These are phyloP conservation scores for Campylorhamphus procurvoides DNA, from an alignment of 2,113 vertebrate genomes.

Conservation along the genomic window DNA sequence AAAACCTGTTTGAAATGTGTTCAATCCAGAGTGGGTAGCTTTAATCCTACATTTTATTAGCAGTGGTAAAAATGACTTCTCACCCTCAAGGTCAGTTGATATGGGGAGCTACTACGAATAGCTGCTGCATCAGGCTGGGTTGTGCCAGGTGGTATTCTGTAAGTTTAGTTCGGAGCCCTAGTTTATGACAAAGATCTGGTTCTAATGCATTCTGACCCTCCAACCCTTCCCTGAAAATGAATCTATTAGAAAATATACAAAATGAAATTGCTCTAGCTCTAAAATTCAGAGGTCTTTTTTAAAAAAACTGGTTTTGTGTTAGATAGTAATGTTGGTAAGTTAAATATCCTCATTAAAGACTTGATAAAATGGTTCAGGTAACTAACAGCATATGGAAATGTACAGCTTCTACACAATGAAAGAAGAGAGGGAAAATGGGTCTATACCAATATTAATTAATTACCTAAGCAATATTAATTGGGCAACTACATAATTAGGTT, in stretches of 20 bases:
- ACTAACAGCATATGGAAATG: constrained; percentile 17
- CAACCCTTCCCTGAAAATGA: neutral
- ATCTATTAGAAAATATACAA: neutral
- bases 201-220: neutral
- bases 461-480: constrained; percentile 30
- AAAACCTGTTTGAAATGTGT: neutral
- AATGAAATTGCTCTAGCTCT: neutral
- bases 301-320: neutral
- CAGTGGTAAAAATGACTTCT: neutral
- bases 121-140: neutral
- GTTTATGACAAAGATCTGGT: neutral
- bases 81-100: neutral
- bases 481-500: neutral
- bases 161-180: neutral
- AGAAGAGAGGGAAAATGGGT: neutral
- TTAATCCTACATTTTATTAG: neutral
- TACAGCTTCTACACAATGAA: neutral
- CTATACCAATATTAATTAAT: constrained; percentile 41
- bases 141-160: neutral
- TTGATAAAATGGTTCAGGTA: neutral
- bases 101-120: neutral
- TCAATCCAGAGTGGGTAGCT: neutral
- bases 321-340: neutral
- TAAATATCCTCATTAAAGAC: neutral
- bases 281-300: neutral